Conservation (phyloP, 2,888 invertebrate species). For the Dryadula phaetusa region DNA sequence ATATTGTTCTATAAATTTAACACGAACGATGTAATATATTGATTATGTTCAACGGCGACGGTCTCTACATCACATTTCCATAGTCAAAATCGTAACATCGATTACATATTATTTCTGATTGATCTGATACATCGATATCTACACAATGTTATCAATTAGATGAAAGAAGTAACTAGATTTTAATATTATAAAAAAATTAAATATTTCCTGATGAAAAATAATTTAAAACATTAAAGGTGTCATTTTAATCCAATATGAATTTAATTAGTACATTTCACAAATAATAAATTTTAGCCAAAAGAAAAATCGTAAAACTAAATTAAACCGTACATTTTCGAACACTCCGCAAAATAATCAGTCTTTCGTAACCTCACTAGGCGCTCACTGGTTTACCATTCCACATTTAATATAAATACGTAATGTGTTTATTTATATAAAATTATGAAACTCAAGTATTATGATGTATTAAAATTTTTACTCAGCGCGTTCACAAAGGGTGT, state of each 20-base stretch:
- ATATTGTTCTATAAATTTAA: neutral
- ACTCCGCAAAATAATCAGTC: conserved; percentile 42
- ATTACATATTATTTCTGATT: neutral
- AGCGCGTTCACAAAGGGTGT: conserved; percentile 38
- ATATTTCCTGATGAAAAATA: too few relatives aligned
- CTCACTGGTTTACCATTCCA: conserved; percentile 2
- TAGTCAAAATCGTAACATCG: neutral
- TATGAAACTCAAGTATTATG: conserved; percentile 15
- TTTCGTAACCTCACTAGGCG: conserved; percentile 32
- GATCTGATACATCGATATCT: neutral
- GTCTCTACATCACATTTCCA: conserved; percentile 17
- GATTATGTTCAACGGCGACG: conserved; percentile 13
- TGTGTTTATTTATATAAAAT: neutral
- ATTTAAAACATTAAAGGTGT: too few relatives aligned
- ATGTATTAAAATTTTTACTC: neutral
- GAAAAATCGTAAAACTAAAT: neutral
- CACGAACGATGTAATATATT: neutral
- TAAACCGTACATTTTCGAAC: neutral
- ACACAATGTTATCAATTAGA: neutral
- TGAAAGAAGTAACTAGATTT: neutral
- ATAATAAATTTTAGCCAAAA: neutral
- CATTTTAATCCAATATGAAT: too few relatives aligned
- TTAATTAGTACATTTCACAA: neutral
- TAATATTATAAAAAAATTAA: too few relatives aligned
- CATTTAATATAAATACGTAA: conserved; percentile 1